Percentiles rank a stretch among this genome's conserved stretches.
phyloP scores from a whole-genome alignment of 92 coral and sea anemone species.

The Pocillopora grandis region DNA sequence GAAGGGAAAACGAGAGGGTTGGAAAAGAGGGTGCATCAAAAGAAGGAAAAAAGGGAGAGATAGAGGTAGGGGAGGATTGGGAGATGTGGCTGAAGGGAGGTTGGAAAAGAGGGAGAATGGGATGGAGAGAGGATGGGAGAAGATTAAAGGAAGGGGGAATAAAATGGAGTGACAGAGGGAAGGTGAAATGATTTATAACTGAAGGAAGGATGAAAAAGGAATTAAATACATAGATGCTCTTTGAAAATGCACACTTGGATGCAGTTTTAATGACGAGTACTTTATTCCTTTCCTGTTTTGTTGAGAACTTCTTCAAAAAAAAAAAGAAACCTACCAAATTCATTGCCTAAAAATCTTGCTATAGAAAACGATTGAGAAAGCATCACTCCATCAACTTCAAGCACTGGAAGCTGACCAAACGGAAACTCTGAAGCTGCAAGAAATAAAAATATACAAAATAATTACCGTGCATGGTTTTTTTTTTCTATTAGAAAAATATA shows the following conservation, averaged over 20 bases:
- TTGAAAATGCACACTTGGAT: too few relatives aligned
- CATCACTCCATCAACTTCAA: conserved; percentile 26
- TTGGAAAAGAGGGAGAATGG: neutral
- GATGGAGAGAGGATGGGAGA: neutral
- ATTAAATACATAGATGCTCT: too few relatives aligned
- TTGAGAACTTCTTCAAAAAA: too few relatives aligned
- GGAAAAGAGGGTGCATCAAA: too few relatives aligned
- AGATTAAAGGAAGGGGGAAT: neutral
- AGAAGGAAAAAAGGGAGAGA: neutral
- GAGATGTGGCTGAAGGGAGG: neutral
- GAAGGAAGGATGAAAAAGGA: neutral
- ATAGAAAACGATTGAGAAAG: conserved; percentile 19
- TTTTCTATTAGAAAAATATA: neutral
- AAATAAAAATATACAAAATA: neutral
- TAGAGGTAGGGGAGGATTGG: neutral
- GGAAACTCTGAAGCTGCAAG: conserved; percentile 12
- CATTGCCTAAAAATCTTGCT: conserved; percentile 15
- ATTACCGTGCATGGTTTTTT: too few relatives aligned
- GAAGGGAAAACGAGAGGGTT: neutral
- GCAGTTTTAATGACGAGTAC: too few relatives aligned
- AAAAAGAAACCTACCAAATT: conserved; percentile 5
- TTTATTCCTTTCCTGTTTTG: too few relatives aligned
- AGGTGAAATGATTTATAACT: neutral
- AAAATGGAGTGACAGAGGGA: neutral
- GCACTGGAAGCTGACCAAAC: conserved; percentile 40